phyloP scores from a whole-genome alignment of 1,140 invertebrate species.

The Anastatus disparis region DNA sequence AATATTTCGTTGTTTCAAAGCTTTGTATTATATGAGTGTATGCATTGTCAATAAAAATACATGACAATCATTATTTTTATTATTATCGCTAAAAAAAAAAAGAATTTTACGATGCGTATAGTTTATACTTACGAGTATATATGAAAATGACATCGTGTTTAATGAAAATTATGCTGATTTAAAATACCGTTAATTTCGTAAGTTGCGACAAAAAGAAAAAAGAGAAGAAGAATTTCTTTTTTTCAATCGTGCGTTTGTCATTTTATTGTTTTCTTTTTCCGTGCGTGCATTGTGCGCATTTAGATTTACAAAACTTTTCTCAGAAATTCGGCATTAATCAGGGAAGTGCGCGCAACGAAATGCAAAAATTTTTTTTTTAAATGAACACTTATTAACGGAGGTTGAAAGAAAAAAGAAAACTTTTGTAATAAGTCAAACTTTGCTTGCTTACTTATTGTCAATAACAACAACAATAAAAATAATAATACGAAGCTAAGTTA shows the following conservation, averaged over 20 bases:
- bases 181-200: conserved; percentile 11
- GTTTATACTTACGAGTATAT: neutral
- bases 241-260: too few species aligned
- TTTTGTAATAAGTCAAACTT: too few species aligned
- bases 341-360: conserved; percentile 13
- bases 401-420: too few species aligned
- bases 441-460: too few species aligned
- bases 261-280: too few species aligned
- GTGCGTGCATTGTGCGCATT: conserved; percentile 16
- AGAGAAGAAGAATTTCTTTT: too few species aligned
- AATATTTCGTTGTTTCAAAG: neutral
- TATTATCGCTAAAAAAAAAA: neutral
- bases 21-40: neutral
- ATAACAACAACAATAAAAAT: too few species aligned
- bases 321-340: conserved; percentile 15
- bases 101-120: neutral
- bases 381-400: too few species aligned
- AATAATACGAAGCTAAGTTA: too few species aligned
- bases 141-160: neutral
- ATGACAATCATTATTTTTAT: neutral
- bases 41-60: conserved; percentile 15
- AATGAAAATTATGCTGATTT: neutral
- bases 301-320: conserved; percentile 39
- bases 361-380: too few species aligned
- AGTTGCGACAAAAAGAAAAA: too few species aligned